Evolutionary conservation across 2,797 vertebrate genomes (phyloP), one percentile per base, ranked within the genome.

Genomic region (Pseudotriccus pelzelni): DNA sequence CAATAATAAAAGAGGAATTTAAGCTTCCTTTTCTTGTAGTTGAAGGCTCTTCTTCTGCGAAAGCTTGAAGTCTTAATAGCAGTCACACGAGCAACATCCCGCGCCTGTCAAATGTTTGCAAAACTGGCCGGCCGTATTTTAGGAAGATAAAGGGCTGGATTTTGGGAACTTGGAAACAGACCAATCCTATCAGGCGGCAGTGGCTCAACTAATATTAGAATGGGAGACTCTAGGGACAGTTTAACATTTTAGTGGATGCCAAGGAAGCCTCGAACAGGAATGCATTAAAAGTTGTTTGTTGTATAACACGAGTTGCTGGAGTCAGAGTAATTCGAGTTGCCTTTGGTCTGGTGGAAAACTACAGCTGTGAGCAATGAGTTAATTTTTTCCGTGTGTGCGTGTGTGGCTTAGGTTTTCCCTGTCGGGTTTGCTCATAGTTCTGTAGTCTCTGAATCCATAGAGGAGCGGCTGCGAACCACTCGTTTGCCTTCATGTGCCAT

Each of bases 1-100:
- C 59, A 92, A 80, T 95, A 97, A 94, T 87, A 49, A 83, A 94
- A 89, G 89, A 94, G 92, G 81, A 96, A 81, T 94, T 93, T 77
- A 88, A 88, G 93, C 86, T 93, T 95, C 80, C 91, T 87, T 86
- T 94, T 96, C 87, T 95, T 91, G 89, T 74, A 66, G 55, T 84
- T 59, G 87, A 92, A 92, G 55, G 62, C 79, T 93, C 39, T 78
- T 72, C 78, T 90, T 50, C 72, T 80, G 67, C 3, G 1, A 75
- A 94, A 90, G 88, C 80, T 76, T 59, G n/a, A 77, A 78, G 88
- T 58, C 89, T 87, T 84, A 87, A 87, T 72, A 85, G 43, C 62
- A 72, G 81, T 93, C 89, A 78, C 78, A 76, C 13, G 68, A 73
- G 79, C 92, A 78, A n/a, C 78, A 56, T 72, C 69, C 53, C 0